Percentiles rank a stretch among this genome's conserved stretches.
These are phyloP conservation scores for Diacarnus erythraeanus DNA, from an alignment of 37 sponge, comb jelly and placozoan genomes.

Conservation along the genomic window DNA sequence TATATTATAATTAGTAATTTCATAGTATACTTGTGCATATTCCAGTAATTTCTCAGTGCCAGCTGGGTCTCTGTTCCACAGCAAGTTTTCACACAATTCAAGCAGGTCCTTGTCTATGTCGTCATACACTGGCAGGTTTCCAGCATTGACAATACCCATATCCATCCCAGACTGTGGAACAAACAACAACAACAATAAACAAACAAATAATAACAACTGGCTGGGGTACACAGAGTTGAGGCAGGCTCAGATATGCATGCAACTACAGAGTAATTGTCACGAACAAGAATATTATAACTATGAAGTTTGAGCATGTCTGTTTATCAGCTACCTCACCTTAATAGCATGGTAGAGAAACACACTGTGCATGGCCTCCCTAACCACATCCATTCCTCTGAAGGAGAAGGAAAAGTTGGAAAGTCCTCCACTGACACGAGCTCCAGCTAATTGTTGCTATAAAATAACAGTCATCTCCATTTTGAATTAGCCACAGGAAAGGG, in stretches of 20 bases:
- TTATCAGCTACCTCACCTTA: constrained; percentile 59
- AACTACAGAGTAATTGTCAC: background rate
- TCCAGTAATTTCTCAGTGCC: constrained; percentile 91
- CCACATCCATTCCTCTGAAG: constrained; percentile 87
- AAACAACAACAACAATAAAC: background rate
- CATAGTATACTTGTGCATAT: constrained; percentile 88
- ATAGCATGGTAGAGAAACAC: constrained; percentile 99
- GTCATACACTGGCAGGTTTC: constrained; percentile 91
- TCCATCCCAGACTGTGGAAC: constrained; percentile 88
- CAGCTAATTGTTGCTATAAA: constrained; percentile 26
- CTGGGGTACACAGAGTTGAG: background rate
- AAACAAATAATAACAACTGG: background rate
- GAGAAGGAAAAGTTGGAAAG: constrained; percentile 97
- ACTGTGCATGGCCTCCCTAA: constrained; percentile 96
- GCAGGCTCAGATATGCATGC: background rate
- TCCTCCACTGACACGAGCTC: constrained; percentile 92
- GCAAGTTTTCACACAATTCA: constrained; percentile 83
- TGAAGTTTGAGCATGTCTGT: background rate
- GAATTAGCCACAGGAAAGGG: too few species aligned
- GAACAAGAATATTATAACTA: background rate
- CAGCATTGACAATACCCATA: constrained; percentile 99
- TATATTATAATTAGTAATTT: too few species aligned
- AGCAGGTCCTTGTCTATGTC: constrained; percentile 85
- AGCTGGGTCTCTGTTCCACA: constrained; percentile 80
- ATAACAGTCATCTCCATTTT: too few species aligned